phyloP scores from a whole-genome alignment of 2,797 vertebrate species.

The Cossypha niveicapilla region DNA sequence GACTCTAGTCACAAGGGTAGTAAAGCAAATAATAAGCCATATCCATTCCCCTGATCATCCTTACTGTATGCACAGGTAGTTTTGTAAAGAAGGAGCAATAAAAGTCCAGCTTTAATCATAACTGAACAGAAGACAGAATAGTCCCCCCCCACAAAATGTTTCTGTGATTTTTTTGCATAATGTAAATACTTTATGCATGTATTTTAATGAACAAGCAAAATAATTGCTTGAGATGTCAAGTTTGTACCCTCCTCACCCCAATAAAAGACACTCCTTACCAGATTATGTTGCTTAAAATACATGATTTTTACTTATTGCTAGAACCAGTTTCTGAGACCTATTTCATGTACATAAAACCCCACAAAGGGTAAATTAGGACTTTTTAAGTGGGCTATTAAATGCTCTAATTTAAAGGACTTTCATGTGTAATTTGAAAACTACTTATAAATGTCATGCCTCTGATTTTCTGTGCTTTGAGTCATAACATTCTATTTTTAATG shows the following conservation, averaged over 20 bases:
- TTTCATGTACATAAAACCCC: not conserved
- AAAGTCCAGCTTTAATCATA: not conserved
- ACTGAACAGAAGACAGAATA: not conserved
- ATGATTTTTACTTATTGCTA: not conserved
- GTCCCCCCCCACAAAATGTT: not conserved
- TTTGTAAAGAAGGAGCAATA: not conserved
- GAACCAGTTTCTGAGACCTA: not conserved
- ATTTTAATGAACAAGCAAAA: not conserved
- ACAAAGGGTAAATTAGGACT: not conserved
- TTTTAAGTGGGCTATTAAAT: not conserved
- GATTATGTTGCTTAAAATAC: not conserved
- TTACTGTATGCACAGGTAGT: not conserved
- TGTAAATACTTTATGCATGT: not conserved
- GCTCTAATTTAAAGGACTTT: not conserved
- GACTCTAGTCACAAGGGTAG: not conserved
- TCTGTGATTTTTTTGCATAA: not conserved
- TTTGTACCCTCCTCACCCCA: accelerated
- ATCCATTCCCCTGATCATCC: not conserved
- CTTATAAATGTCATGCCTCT: not conserved
- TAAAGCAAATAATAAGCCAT: not conserved
- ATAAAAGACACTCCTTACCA: not conserved
- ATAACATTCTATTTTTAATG: not conserved
- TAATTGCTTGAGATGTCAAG: not conserved
- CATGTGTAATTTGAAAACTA: not conserved
- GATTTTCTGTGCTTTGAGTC: not conserved